Conservation (phyloP, 2,888 invertebrate genomes). For the Andrena marginata region DNA sequence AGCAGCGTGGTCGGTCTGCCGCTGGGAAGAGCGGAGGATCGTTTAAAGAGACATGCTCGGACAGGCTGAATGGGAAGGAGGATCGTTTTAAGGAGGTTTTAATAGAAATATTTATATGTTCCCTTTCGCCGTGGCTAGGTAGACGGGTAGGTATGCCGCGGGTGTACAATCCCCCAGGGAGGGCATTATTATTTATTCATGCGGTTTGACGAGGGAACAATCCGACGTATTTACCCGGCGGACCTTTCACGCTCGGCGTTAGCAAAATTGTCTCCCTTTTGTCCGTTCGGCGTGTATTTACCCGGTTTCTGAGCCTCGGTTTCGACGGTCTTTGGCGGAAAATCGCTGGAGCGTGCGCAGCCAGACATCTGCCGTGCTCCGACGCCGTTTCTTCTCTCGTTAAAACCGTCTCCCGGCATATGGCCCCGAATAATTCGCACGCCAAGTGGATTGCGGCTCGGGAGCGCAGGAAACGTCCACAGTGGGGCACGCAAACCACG, state of each 20-base stretch:
- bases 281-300: conserved; percentile 70
- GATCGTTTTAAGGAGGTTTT: conserved; percentile 79
- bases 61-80: conserved; percentile 58
- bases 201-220: conserved; percentile 83
- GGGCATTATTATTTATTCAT: conserved; percentile 82
- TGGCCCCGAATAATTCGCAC: conserved; percentile 38
- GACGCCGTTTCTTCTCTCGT: not conserved
- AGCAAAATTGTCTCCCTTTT: conserved; percentile 76
- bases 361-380: conserved; percentile 74
- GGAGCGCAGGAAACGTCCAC: not conserved
- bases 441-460: conserved; percentile 7
- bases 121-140: conserved; percentile 58
- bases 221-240: conserved; percentile 74
- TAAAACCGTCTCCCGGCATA: conserved; percentile 21
- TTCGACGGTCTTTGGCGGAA: conserved; percentile 68
- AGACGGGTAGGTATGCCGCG: conserved; percentile 30
- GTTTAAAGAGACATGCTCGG: conserved; percentile 47
- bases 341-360: conserved; percentile 69
- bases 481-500: not conserved
- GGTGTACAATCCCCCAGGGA: conserved; percentile 50
- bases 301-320: conserved; percentile 65
- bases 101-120: conserved; percentile 83
- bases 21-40: conserved; percentile 38
- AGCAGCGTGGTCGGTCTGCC: conserved; percentile 5
- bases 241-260: conserved; percentile 73